phyloP scores from a whole-genome alignment of 2,797 vertebrate species.

The Cyprinodon diabolis region DNA sequence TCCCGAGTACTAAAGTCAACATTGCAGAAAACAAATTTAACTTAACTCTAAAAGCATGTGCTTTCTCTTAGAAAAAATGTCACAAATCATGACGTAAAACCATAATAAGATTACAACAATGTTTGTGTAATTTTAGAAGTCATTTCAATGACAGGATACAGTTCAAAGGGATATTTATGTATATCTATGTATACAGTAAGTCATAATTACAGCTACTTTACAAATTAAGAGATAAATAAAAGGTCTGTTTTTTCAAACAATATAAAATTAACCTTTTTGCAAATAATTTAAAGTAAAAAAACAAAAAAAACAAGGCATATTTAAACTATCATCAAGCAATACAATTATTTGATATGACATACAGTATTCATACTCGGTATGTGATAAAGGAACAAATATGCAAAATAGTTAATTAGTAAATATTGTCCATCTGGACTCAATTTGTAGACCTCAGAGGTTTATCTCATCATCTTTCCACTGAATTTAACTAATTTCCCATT shows the following conservation, averaged over 20 bases:
- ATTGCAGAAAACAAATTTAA: constrained; percentile 67
- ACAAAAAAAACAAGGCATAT: not conserved
- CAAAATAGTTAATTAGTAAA: not conserved
- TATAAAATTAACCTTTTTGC: not conserved
- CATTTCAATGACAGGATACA: constrained; percentile 21
- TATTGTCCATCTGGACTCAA: not conserved
- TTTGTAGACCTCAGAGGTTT: not conserved
- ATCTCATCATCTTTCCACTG: no score
- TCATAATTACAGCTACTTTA: not conserved
- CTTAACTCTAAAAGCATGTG: constrained; percentile 51
- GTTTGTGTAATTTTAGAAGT: constrained; percentile 55
- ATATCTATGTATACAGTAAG: not conserved
- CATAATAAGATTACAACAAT: constrained; percentile 49
- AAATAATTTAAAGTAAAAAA: not conserved
- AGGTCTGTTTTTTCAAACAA: not conserved
- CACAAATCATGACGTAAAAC: constrained; percentile 52
- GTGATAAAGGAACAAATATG: not conserved
- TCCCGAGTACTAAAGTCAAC: constrained; percentile 64
- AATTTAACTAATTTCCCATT: no score
- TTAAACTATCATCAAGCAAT: not conserved
- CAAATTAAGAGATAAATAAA: not conserved
- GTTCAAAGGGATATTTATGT: not conserved
- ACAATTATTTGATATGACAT: not conserved
- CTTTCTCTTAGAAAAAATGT: constrained; percentile 21
- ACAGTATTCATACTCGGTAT: not conserved